Percentiles rank a stretch among this genome's conserved stretches.
Conservation (phyloP, 2,113 vertebrate genomes). For the Eclectus roratus region DNA sequence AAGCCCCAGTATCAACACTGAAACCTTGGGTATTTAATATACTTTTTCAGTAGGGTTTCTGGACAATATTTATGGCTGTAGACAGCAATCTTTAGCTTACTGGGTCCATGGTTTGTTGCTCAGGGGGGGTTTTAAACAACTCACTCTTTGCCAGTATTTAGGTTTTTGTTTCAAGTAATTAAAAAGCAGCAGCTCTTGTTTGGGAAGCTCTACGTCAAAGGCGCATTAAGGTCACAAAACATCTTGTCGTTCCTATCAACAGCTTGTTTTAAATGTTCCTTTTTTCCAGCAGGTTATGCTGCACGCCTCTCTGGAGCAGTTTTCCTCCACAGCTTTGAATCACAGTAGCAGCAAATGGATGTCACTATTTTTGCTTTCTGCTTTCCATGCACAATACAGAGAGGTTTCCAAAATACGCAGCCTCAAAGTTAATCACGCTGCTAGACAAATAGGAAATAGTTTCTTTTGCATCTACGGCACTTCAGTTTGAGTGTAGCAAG, state of each 20-base stretch:
- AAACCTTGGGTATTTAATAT: neutral
- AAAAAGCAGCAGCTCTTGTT: neutral
- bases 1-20: neutral
- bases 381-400: neutral
- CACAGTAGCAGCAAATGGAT: neutral
- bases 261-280: neutral
- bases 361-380: neutral
- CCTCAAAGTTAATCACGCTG: neutral
- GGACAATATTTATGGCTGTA: neutral
- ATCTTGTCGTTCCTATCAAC: neutral
- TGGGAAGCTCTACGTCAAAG: neutral
- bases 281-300: neutral
- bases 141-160: neutral
- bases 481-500: conserved; percentile 21
- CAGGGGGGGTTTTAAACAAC: neutral
- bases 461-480: conserved; percentile 21
- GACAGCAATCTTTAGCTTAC: neutral
- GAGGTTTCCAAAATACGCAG: neutral
- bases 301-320: neutral
- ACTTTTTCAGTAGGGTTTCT: neutral
- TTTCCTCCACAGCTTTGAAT: neutral
- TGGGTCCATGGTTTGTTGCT: neutral
- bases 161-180: neutral
- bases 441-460: conserved; percentile 12
- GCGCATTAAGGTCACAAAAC: neutral